phyloP scores from a whole-genome alignment of 2,888 invertebrate species.

The Noctuana brunneofusca region DNA sequence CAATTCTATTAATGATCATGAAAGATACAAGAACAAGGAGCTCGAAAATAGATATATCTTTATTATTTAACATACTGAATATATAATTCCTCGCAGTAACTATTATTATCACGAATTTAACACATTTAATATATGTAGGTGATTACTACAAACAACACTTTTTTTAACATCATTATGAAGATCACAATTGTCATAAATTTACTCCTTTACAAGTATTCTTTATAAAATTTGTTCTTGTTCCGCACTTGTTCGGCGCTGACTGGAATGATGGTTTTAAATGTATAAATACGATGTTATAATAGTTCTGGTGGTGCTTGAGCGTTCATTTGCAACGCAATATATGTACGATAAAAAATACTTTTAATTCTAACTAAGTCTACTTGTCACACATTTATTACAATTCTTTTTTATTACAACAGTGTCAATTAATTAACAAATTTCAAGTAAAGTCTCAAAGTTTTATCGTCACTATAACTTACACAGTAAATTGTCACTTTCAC shows the following conservation, averaged over 20 bases:
- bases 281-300: constrained; percentile 15
- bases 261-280: constrained; percentile 2
- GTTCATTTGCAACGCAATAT: constrained; percentile 47
- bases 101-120: constrained; percentile 73
- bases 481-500: constrained; percentile 41
- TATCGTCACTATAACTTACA: constrained; percentile 39
- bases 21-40: constrained; percentile 43
- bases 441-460: constrained; percentile 35
- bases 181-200: constrained; percentile 19
- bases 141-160: constrained; percentile 67
- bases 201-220: neutral
- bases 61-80: constrained; percentile 52
- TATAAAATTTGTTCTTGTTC: constrained; percentile 21
- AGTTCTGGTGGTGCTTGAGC: constrained; percentile 45
- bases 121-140: constrained; percentile 52
- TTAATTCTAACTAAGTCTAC: constrained; percentile 56
- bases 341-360: constrained; percentile 51
- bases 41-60: constrained; percentile 52
- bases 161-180: constrained; percentile 46
- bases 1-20: constrained; percentile 17
- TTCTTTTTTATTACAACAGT: constrained; percentile 47
- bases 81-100: constrained; percentile 64
- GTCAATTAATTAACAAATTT: constrained; percentile 47
- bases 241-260: constrained; percentile 2
- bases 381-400: constrained; percentile 54